A percentile compares a stretch with the other conserved stretches of the same genome.
Conservation (phyloP, 2,888 invertebrate genomes). For the Galeopsomyia nigrocyanea region DNA sequence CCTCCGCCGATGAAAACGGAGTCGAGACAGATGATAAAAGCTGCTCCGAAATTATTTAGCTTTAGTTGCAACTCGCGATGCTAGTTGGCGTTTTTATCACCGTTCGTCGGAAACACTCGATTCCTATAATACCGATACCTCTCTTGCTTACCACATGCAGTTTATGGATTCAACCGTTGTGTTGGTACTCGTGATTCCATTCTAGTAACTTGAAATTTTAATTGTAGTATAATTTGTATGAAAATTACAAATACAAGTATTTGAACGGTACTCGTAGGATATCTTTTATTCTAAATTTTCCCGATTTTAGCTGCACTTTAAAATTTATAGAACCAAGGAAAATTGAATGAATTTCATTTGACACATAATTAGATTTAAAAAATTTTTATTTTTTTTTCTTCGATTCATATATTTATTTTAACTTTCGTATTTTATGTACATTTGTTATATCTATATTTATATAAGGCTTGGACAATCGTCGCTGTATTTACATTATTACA, state of each 20-base stretch:
- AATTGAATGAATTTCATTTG: too few relatives aligned
- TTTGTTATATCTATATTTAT: constrained; percentile 38
- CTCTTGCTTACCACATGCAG: too few relatives aligned
- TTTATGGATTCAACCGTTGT: too few relatives aligned
- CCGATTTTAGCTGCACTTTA: not conserved
- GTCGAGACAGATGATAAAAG: too few relatives aligned
- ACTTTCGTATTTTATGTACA: constrained; percentile 29
- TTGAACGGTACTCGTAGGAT: not conserved
- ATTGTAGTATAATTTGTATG: too few relatives aligned
- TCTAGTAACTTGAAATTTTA: too few relatives aligned
- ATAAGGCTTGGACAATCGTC: constrained; percentile 43
- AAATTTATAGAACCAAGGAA: not conserved
- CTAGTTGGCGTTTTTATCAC: not conserved
- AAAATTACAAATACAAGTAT: too few relatives aligned
- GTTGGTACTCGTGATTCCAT: too few relatives aligned
- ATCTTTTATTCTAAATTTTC: not conserved
- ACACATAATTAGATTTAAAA: constrained; percentile 35
- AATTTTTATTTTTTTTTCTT: constrained; percentile 36
- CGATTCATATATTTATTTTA: too few relatives aligned
- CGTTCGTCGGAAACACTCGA: not conserved
- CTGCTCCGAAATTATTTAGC: too few relatives aligned
- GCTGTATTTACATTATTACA: constrained; percentile 48
- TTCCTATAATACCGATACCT: not conserved
- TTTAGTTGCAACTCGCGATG: constrained; percentile 1
- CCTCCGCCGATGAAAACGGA: too few relatives aligned